These are phyloP conservation scores for Eospalax fontanierii DNA, from an alignment of 2,797 vertebrate genomes.

Conservation along the genomic window DNA sequence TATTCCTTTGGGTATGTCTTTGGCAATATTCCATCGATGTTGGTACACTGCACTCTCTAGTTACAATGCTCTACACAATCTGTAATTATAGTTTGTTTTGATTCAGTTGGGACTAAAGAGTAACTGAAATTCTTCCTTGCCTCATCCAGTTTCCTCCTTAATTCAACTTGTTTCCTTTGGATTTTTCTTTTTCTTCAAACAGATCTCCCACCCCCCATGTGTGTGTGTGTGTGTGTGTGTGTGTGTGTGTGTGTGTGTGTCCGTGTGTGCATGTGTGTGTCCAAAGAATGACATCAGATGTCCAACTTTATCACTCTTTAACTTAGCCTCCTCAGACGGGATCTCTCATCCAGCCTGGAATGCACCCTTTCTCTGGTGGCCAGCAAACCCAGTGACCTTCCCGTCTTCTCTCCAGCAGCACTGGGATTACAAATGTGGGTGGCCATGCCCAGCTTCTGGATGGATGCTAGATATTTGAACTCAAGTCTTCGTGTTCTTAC, in stretches of 20 bases:
- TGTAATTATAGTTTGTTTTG: slow-evolving; percentile 71
- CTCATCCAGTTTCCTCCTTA: slow-evolving; percentile 54
- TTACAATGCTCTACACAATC: slow-evolving; percentile 5
- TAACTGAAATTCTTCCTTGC: slow-evolving; percentile 69
- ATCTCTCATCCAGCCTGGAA: background rate
- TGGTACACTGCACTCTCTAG: slow-evolving; percentile 57
- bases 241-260: background rate
- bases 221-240: background rate
- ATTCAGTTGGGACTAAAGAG: slow-evolving; percentile 53
- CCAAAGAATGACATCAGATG: background rate
- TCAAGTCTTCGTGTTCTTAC: background rate
- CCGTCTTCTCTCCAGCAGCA: background rate
- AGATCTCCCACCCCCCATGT: background rate
- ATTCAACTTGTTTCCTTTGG: slow-evolving; percentile 35
- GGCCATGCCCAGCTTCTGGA: background rate
- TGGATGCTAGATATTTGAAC: background rate
- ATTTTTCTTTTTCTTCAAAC: background rate
- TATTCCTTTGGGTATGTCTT: slow-evolving; percentile 62
- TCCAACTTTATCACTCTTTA: background rate
- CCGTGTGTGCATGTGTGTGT: background rate
- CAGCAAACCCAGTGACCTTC: background rate
- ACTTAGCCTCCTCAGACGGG: background rate
- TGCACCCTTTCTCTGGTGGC: background rate
- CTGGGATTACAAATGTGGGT: background rate
- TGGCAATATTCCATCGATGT: slow-evolving; percentile 29